Percentiles rank a stretch among this genome's conserved stretches.
phyloP scores from a whole-genome alignment of 2,888 invertebrate genomes.

The Anagyrus pseudococci region DNA sequence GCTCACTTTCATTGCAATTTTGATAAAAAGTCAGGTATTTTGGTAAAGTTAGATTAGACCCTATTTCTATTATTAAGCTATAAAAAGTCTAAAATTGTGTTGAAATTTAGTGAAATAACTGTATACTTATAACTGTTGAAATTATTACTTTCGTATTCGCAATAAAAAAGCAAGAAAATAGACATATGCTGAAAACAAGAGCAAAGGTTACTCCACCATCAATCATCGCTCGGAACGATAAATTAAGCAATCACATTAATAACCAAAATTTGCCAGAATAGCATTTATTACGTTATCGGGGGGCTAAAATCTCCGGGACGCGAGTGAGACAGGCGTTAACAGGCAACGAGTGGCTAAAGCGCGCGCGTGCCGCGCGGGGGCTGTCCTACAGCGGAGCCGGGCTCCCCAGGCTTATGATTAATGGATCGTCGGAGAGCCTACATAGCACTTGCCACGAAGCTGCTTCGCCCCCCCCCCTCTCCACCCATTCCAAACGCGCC shows the following conservation, averaged over 20 bases:
- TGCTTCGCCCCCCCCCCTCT: slow-evolving; percentile 15
- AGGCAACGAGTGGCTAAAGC: neutral
- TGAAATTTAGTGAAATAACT: too few relatives aligned
- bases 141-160: too few relatives aligned
- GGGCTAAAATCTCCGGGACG: slow-evolving; percentile 27
- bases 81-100: too few relatives aligned
- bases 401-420: slow-evolving; percentile 58
- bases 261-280: slow-evolving; percentile 36
- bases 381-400: neutral
- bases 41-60: too few relatives aligned
- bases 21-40: too few relatives aligned
- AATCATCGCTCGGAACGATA: too few relatives aligned
- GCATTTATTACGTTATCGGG: slow-evolving; percentile 18
- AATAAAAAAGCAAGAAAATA: too few relatives aligned
- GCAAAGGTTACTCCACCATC: too few relatives aligned
- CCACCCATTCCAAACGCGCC: neutral
- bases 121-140: too few relatives aligned
- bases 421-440: slow-evolving; percentile 53
- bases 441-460: slow-evolving; percentile 56
- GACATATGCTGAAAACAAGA: too few relatives aligned
- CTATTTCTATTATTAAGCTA: too few relatives aligned
- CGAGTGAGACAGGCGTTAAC: neutral
- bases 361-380: neutral
- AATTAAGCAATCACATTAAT: slow-evolving; percentile 35
- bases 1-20: too few relatives aligned